Evolutionary conservation across 2,888 invertebrate genomes (phyloP).

Genomic region (Serrognathus titanus): DNA sequence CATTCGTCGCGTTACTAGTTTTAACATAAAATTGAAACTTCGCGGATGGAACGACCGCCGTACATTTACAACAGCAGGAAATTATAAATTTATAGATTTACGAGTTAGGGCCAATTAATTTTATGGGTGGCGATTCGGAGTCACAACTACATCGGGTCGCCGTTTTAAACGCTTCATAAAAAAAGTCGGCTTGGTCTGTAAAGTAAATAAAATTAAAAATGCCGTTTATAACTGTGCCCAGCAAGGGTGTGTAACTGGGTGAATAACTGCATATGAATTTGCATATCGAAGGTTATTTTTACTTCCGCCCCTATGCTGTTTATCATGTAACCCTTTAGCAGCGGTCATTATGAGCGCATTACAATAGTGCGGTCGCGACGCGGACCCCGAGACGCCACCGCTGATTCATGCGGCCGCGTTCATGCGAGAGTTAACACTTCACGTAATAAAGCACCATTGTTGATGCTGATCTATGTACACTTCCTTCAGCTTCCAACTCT

Average conservation of each 20-base stretch:
- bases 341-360: slow-evolving; percentile 40
- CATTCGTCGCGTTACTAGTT: slow-evolving; percentile 29
- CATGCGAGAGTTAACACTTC: slow-evolving; percentile 26
- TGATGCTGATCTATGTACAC: slow-evolving; percentile 8
- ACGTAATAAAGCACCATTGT: slow-evolving; percentile 22
- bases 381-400: slow-evolving; percentile 27
- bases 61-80: slow-evolving; percentile 34
- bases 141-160: slow-evolving; percentile 30
- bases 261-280: slow-evolving; percentile 47
- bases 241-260: slow-evolving; percentile 44
- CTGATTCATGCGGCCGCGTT: slow-evolving; percentile 31
- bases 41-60: slow-evolving; percentile 24
- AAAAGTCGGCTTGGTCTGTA: slow-evolving; percentile 23
- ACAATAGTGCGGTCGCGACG: slow-evolving; percentile 25
- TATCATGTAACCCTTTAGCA: slow-evolving; percentile 46
- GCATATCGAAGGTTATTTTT: slow-evolving; percentile 48
- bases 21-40: slow-evolving; percentile 32
- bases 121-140: slow-evolving; percentile 37
- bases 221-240: slow-evolving; percentile 22
- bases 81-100: slow-evolving; percentile 45
- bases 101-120: slow-evolving; percentile 45
- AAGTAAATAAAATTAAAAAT: slow-evolving; percentile 38
- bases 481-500: not conserved
- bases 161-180: slow-evolving; percentile 39
- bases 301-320: slow-evolving; percentile 48